Evolutionary conservation across 2,888 invertebrate genomes (phyloP), one percentile per base, ranked within the genome.

Genomic region (Sinotaia quadrata): DNA sequence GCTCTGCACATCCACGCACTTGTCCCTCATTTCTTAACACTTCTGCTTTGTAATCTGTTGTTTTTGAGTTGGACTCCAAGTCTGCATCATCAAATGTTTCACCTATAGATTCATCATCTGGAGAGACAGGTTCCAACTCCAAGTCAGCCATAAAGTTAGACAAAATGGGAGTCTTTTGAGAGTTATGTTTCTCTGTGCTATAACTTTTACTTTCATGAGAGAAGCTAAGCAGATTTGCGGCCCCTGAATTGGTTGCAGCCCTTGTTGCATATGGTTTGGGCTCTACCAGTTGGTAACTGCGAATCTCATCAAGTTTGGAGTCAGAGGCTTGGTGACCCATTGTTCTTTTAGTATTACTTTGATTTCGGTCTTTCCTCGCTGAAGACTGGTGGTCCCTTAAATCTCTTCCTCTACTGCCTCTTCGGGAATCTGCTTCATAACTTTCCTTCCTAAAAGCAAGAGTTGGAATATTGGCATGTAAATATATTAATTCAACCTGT

Each of bases 91-190:
- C 34, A n/a, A 21, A 29, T n/a, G 67, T 31, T 27, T 69, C 60
- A n/a, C 61, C 67, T 10, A 69, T 33, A 27, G 70, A 59, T 12
- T 65, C 57, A 47, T 73, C 73, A 34, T 73, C 73, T 37, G 70
- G 70, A 4, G 73, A 73, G 8, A 73, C 73, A 8, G 73, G 73
- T 36, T 73, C 73, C 21, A 73, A 57, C 29, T 73, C 73, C 21
- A 73, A 21, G 24, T 73, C 68, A 0, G 65, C 73, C 70, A 73
- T 73, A 8, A 73, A 56, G n/a, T n/a, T n/a, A n/a, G n/a, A n/a
- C n/a, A n/a, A n/a, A n/a, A n/a, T 41, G 8, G 41, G 8, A 41
- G 10, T 41, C 41, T 41, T 8, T 12, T 41, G 41, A 12, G 41
- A 41, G 18, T 15, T 41, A 8, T 41, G 41, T 15, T 41, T 41